Evolutionary conservation across 2,797 vertebrate genomes (phyloP), one percentile per base, ranked within the genome.

Genomic region (Sebastes oblongus): DNA sequence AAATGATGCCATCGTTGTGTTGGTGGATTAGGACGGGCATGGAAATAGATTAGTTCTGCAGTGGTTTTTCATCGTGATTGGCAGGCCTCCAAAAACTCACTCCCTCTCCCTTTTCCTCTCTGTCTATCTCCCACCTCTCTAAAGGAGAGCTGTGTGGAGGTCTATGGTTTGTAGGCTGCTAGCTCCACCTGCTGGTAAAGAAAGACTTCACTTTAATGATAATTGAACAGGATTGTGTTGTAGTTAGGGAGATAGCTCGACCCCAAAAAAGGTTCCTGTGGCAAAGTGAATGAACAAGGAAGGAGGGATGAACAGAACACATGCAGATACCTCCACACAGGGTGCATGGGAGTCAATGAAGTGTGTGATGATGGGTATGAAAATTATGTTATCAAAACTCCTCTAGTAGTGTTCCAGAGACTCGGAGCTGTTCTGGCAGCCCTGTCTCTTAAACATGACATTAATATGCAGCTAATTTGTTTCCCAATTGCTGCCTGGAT

Each of bases 31-130:
- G 90, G 91, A 95, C 88, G 76, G 89, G 90, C 93, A 88, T 95
- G 93, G 91, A 95, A 96, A 95, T 94, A 94, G 93, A 96, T 96
- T 96, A 94, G 93, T 95, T 95, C 93, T 95, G 93, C 92, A 88
- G 88, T 75, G 91, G 84, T 92, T 95, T 93, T 94, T 90, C 92
- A 94, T 94, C 90, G 81, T 93, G 95, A 95, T 86, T 95, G 96
- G 95, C 94, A 93, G 91, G 81, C 81, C 92, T 95, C 95, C 94
- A 95, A 89, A 93, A 93, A 67, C 75, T 84, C 70, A 74, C 84
- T 72, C 85, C 32, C 77, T 59, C 71, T 68, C 46, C 50, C 36
- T 32, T 71, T 65, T 22, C 34, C 55, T 64, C 65, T 60, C 65
- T 69, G n/a, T 34, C 54, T 34, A 10, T 34, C 25, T 68, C 42